phyloP scores from a whole-genome alignment of 92 coral and sea anemone species.

The Hydrozoanthus gracilis region DNA sequence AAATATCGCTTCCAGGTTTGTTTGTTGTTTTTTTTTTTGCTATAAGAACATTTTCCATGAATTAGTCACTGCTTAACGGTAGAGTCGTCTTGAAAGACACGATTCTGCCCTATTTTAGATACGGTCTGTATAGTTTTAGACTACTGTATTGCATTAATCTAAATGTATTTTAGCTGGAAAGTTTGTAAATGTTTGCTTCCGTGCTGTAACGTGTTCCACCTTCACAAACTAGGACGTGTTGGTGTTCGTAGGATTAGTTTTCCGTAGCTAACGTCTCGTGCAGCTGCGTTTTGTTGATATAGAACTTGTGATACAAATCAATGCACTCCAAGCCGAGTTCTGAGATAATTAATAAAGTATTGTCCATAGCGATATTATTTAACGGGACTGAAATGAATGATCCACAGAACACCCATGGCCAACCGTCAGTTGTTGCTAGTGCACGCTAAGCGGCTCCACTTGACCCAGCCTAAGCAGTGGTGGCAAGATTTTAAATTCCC shows the following conservation, averaged over 20 bases:
- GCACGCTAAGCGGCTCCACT: no score
- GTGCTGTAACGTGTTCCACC: neutral
- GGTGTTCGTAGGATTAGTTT: neutral
- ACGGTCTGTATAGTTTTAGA: conserved; percentile 21
- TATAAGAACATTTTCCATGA: neutral
- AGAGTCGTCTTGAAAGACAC: neutral
- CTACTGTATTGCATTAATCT: conserved; percentile 3
- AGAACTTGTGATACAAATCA: neutral
- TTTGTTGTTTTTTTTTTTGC: neutral
- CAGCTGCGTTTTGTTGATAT: conserved; percentile 19
- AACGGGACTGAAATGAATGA: conserved; percentile 16
- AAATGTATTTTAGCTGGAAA: conserved; percentile 35
- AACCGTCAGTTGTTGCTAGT: no score
- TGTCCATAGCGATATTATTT: neutral
- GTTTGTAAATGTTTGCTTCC: conserved; percentile 22
- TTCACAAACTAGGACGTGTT: neutral
- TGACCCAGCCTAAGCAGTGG: no score
- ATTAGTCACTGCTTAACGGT: neutral
- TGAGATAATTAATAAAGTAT: neutral
- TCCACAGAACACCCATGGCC: no score
- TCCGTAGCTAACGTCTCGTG: neutral
- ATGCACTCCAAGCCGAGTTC: neutral
- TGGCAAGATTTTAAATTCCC: no score
- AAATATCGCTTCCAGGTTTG: neutral
- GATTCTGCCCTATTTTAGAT: conserved; percentile 13